Percentiles rank a stretch among this genome's conserved stretches.
phyloP scores from a whole-genome alignment of 2,113 vertebrate species.

The Vireo altiloquus region DNA sequence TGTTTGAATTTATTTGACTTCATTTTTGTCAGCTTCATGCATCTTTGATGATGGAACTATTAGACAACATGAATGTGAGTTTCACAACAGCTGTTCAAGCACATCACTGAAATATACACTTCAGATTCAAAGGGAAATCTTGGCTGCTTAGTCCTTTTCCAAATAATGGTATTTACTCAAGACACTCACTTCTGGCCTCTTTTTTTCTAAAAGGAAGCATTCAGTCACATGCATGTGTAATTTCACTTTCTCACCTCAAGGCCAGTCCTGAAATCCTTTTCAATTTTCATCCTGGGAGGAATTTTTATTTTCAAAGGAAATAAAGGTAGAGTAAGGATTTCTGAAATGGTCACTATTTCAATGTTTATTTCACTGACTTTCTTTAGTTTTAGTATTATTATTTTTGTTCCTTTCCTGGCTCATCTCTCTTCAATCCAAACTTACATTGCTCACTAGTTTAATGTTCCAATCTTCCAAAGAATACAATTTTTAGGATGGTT shows the following conservation, averaged over 20 bases:
- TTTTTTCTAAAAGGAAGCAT: not conserved
- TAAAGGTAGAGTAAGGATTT: not conserved
- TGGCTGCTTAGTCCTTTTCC: not conserved
- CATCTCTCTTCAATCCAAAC: not conserved
- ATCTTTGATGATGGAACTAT: not conserved
- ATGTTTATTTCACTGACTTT: not conserved
- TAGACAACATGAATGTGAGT: not conserved
- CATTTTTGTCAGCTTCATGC: not conserved
- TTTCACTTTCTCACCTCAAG: not conserved
- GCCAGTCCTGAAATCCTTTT: not conserved
- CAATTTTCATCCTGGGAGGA: not conserved
- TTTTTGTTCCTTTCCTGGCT: not conserved
- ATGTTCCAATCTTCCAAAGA: not conserved
- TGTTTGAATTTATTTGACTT: not conserved
- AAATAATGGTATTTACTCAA: not conserved
- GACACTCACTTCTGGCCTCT: not conserved
- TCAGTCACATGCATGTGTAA: rapidly evolving
- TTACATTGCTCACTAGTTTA: not conserved
- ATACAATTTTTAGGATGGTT: not conserved
- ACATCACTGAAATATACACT: not conserved
- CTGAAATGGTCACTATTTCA: not conserved
- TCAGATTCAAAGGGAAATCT: not conserved
- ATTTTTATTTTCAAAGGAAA: not conserved
- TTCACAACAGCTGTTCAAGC: not conserved
- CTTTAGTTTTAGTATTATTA: not conserved